Evolutionary conservation across 1,140 invertebrate genomes (phyloP).

Genomic region (Eriosoma lanigerum): DNA sequence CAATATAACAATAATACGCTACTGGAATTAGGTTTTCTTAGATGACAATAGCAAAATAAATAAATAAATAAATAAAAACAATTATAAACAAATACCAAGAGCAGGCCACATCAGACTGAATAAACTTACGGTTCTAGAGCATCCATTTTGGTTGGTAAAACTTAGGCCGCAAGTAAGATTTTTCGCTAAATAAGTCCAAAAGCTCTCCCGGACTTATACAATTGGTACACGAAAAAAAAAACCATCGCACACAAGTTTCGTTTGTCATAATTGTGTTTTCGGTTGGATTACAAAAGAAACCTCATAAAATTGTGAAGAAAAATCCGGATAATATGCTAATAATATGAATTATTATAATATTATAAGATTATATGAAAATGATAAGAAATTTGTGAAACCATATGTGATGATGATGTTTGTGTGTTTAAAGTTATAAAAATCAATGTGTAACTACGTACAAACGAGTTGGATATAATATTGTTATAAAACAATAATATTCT

Average conservation of each 20-base stretch:
- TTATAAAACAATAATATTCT: too few relatives aligned
- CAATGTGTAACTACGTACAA: too few relatives aligned
- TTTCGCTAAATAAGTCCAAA: constrained; percentile 43
- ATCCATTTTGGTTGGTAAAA: constrained; percentile 46
- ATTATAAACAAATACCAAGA: constrained; percentile 38
- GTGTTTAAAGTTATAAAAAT: too few relatives aligned
- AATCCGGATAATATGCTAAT: too few relatives aligned
- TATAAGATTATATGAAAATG: too few relatives aligned
- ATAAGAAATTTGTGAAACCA: too few relatives aligned
- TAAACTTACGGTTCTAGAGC: constrained; percentile 48
- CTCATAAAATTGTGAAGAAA: too few relatives aligned
- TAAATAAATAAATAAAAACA: not conserved
- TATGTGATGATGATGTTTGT: too few relatives aligned
- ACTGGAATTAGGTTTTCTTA: constrained; percentile 27
- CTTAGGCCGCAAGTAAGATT: constrained; percentile 33
- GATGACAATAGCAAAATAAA: not conserved
- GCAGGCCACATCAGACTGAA: constrained; percentile 47
- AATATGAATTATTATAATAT: too few relatives aligned
- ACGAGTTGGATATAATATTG: too few relatives aligned
- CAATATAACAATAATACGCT: constrained; percentile 20
- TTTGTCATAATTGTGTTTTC: not conserved
- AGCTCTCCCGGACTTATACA: constrained; percentile 41
- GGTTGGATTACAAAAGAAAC: too few relatives aligned
- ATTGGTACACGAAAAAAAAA: not conserved
- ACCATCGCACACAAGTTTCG: not conserved